Evolutionary conservation across 2,888 invertebrate species (phyloP), one percentile per base, ranked within the genome.

Genomic region (Spilarctia lutea): DNA sequence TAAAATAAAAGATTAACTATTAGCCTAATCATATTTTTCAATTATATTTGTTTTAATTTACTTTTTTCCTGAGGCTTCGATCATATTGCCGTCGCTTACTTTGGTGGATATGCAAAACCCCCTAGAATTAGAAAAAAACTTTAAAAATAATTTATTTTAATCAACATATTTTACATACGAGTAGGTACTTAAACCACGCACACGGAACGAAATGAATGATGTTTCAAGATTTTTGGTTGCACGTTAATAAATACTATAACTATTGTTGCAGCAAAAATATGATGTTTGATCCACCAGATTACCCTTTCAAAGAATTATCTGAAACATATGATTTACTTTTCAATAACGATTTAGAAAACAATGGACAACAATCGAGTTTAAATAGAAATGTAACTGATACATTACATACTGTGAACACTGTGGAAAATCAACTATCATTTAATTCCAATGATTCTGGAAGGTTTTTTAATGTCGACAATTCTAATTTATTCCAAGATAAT

Each of bases 271-370:
- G 86, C 77, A 60, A 24, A 45, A 86, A 87, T 77, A 94, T 93
- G 93, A 95, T 96, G 95, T 96, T 94, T 80, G 95, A 95, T 87
- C 94, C 95, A 75, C 93, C 94, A n/a, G 95, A 95, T 82, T 95
- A 91, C 75, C 94, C 95, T 0, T 95, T 92, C 77, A 95, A 92
- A 84, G 95, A 95, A 72, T 82, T 94, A 78, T 87, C 92, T 75
- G 94, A 94, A 79, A 89, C 92, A 56, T 94, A 93, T 77, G 92
- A 92, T 77, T 86, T 94, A 74, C 85, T 94, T n/a, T 91, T 93
- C 60, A 90, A 79, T 68, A 88, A 86, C 63, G 89, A 87, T 33
- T 74, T 85, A n/a, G 83, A 85, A 42, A 65, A 79, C 52, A 83
- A 76, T 70, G 82, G 80, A 73, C 75, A 80, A 45, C n/a, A 81